phyloP scores from a whole-genome alignment of 2,797 vertebrate genomes.

The Loris lydekkerianus region DNA sequence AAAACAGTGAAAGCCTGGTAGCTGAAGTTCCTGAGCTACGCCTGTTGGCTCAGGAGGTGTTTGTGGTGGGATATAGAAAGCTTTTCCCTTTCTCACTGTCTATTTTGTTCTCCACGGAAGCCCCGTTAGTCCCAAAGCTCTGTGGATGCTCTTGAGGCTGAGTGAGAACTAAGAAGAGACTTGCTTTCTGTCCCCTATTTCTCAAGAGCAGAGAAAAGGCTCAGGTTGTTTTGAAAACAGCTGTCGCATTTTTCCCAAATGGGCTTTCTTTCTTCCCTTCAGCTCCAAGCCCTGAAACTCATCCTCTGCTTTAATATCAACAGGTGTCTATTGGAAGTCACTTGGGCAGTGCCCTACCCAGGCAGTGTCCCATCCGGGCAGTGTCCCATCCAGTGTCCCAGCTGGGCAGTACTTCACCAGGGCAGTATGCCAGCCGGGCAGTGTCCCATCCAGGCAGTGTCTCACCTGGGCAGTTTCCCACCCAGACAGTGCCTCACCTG shows the following conservation, averaged over 20 bases:
- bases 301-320: neutral
- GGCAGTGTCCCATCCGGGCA: no score
- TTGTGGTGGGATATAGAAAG: neutral
- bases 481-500: no score
- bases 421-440: no score
- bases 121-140: neutral
- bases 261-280: neutral
- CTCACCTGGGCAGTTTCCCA: no score
- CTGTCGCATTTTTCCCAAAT: neutral
- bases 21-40: neutral
- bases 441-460: neutral
- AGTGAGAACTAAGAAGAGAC: fast-evolving
- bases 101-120: neutral
- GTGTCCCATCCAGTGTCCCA: no score
- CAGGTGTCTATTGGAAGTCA: neutral
- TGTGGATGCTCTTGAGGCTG: neutral
- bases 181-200: neutral
- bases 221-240: neutral
- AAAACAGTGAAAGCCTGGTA: neutral
- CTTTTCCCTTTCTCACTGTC: neutral
- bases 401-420: no score
- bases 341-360: neutral
- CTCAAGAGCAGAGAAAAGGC: neutral
- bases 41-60: neutral
- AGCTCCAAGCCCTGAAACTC: neutral